phyloP scores from a whole-genome alignment of 2,113 vertebrate genomes.

The Antechinus stuartii region DNA sequence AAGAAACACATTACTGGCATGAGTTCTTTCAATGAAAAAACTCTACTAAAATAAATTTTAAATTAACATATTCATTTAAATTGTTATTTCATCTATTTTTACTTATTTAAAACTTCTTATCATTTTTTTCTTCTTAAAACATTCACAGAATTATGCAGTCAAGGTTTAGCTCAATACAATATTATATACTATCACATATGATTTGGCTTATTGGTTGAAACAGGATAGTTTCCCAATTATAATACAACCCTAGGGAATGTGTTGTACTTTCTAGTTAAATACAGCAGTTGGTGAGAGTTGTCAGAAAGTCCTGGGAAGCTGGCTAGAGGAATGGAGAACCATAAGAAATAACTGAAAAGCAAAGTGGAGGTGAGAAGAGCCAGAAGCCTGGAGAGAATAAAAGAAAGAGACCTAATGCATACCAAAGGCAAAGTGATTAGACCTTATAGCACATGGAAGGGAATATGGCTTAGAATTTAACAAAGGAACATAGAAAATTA shows the following conservation, averaged over 20 bases:
- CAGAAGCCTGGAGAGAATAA: neutral
- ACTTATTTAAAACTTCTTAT: slow-evolving; percentile 45
- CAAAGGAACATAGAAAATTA: slow-evolving; percentile 55
- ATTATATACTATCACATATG: neutral
- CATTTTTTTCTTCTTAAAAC: slow-evolving; percentile 22
- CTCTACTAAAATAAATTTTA: slow-evolving; percentile 48
- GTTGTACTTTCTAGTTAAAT: neutral
- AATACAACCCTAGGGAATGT: neutral
- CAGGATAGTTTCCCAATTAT: neutral
- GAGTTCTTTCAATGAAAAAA: neutral
- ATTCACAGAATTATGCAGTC: neutral
- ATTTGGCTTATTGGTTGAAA: slow-evolving; percentile 31
- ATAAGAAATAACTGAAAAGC: slow-evolving; percentile 9
- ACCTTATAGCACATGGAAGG: neutral
- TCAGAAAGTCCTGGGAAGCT: neutral
- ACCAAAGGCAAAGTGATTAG: neutral
- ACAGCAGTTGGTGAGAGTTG: neutral
- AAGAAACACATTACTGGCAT: slow-evolving; percentile 19
- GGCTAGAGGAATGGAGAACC: neutral
- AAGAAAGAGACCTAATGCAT: neutral
- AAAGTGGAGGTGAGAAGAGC: slow-evolving; percentile 14
- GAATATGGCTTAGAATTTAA: neutral
- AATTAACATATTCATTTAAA: slow-evolving; percentile 41
- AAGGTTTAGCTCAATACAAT: slow-evolving; percentile 21
- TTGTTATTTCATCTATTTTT: slow-evolving; percentile 46